Evolutionary conservation across 2,888 invertebrate species (phyloP).

Genomic region (Euzetes globulus): DNA sequence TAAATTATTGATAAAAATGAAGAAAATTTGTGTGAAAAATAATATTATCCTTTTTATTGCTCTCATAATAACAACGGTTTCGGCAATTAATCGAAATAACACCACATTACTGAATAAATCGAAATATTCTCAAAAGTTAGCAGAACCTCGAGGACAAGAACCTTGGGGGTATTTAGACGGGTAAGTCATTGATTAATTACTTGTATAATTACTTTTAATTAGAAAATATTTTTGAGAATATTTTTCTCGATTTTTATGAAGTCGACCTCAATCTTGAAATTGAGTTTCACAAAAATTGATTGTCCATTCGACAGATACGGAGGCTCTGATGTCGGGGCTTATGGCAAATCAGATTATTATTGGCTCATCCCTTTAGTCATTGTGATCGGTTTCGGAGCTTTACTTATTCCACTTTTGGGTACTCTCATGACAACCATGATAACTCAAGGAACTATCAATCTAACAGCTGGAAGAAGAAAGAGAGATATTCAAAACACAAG

Average conservation of each 20-base stretch:
- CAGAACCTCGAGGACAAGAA: slow-evolving; percentile 6
- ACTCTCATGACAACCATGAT: slow-evolving; percentile 41
- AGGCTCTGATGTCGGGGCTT: slow-evolving; percentile 14
- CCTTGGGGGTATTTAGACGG: slow-evolving; percentile 7
- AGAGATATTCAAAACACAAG: slow-evolving; percentile 7
- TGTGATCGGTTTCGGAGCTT: slow-evolving; percentile 40
- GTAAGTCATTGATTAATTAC: not conserved
- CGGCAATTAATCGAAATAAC: not conserved
- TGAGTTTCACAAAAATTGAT: not conserved
- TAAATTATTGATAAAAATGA: not conserved
- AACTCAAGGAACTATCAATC: slow-evolving; percentile 36
- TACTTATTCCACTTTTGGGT: slow-evolving; percentile 40
- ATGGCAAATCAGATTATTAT: slow-evolving; percentile 35
- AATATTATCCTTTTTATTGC: not conserved
- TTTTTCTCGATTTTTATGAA: not conserved
- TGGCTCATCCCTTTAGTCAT: slow-evolving; percentile 40
- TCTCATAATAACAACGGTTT: not conserved
- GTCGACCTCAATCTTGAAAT: not conserved
- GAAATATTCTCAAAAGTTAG: not conserved
- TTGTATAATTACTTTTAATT: not conserved
- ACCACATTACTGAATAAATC: not conserved
- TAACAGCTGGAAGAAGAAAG: slow-evolving; percentile 35
- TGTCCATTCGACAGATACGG: slow-evolving; percentile 1
- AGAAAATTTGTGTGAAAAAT: not conserved
- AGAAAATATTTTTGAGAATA: not conserved